These are phyloP conservation scores for Takifugu flavidus DNA, from an alignment of 2,113 vertebrate species.

Conservation along the genomic window DNA sequence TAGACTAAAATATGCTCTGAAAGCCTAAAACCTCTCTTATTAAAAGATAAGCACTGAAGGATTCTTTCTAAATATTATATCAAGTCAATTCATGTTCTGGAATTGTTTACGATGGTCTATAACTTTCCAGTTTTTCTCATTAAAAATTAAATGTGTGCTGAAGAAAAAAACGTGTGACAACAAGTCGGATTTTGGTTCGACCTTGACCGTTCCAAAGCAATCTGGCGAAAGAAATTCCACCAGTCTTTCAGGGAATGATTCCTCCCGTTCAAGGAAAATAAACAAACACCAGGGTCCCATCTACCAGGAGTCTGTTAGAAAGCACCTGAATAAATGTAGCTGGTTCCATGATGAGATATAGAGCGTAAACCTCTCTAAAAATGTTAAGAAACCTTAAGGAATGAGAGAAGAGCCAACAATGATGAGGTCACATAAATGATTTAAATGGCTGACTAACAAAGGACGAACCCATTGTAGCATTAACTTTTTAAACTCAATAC, in stretches of 20 bases:
- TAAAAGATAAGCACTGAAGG: slow-evolving; percentile 26
- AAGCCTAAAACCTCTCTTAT: slow-evolving; percentile 45
- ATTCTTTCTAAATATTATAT: slow-evolving; percentile 32
- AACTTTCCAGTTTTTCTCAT: slow-evolving; percentile 14
- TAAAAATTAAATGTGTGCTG: slow-evolving; percentile 7
- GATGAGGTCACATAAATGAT: not conserved
- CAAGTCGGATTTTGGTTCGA: not conserved
- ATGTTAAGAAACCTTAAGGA: slow-evolving; percentile 24
- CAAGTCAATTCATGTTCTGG: slow-evolving; percentile 3
- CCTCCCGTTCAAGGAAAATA: slow-evolving; percentile 18
- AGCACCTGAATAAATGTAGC: slow-evolving; percentile 32
- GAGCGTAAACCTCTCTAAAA: not conserved
- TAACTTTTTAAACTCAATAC: not conserved
- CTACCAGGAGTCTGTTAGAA: slow-evolving; percentile 30
- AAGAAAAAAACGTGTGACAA: not conserved
- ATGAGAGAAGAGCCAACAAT: slow-evolving; percentile 22
- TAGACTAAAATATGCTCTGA: slow-evolving; percentile 64
- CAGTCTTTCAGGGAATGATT: slow-evolving; percentile 17
- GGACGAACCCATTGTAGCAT: not conserved
- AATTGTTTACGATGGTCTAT: not conserved
- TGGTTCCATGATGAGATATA: slow-evolving; percentile 40
- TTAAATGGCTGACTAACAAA: not conserved
- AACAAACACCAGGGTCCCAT: slow-evolving; percentile 11
- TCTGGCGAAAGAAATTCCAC: slow-evolving; percentile 29
- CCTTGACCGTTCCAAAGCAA: slow-evolving; percentile 13